Base-by-base conservation (phyloP, 2,113 vertebrate species). In the Gnathonemus echidnorhynchus region DNA sequence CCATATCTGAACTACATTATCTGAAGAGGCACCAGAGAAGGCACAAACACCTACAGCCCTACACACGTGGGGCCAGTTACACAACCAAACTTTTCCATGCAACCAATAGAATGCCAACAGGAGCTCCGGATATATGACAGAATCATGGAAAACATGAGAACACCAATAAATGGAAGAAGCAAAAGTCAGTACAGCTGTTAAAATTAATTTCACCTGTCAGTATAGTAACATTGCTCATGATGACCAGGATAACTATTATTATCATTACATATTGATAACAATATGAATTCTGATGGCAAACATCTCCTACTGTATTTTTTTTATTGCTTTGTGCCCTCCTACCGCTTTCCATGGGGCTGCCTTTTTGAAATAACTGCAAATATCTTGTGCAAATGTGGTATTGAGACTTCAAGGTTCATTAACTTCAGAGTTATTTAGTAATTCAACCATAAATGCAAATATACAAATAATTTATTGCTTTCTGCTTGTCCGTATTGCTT, bases 401-500 rank as follows among this genome's bases (percentile, higher is more conserved):
- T 46, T 24, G 88, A 89, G 46, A 46, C 3, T 27, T 50, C 48
- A 89, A 39, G 70, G 48, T 89, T 89, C 88, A 89, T 89, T 89
- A 89, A 83, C 70, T 53, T 77, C 70, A 52, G 9, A 83, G 48
- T 52, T 50, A 89, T 83, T 83, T 48, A 89, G 31, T 27, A 80
- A 53, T 27, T 53, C 70, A 89, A 83, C 49, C 88, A 42, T 52
- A 31, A 83, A 80, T 24, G 9, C 62, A 27, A 49, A 77, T 19
- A 53, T 10, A 45, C 48, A 83, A 83, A 35, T 49, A 52, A 49
- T 53, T 39, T 66, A 45, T n/a, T 42, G 24, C 21, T 46, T 66
- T 66, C 3, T 48, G 39, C 58, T 70, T 31, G 15, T 45, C 31
- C 15, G 0, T 88, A 58, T 88, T 58, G 45, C 42, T 85, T 77